Evolutionary conservation across 2,797 vertebrate species (phyloP).

Genomic region (Microchirus variegatus): DNA sequence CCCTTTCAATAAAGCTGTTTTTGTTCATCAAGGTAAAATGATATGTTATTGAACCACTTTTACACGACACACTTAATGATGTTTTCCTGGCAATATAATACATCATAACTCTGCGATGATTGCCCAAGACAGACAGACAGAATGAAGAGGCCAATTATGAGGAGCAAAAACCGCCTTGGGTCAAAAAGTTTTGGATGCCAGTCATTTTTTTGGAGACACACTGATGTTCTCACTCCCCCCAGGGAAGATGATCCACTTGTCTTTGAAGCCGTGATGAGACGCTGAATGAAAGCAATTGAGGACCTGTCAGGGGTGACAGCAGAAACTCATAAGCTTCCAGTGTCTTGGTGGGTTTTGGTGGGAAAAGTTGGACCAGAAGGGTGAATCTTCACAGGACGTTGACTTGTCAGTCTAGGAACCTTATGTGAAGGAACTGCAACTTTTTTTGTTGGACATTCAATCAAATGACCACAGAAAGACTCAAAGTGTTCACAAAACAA

Average conservation of each 20-base stretch:
- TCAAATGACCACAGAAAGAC: background rate
- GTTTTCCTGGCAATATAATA: constrained; percentile 71
- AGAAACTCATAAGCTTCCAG: constrained; percentile 66
- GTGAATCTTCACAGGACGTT: background rate
- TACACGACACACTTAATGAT: constrained; percentile 64
- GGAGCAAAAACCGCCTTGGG: constrained; percentile 69
- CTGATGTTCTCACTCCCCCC: constrained; percentile 58
- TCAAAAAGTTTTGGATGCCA: constrained; percentile 77
- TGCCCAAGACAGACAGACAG: constrained; percentile 68
- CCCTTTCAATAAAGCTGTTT: constrained; percentile 41
- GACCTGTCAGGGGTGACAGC: constrained; percentile 74
- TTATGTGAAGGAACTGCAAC: background rate
- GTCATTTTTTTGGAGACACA: constrained; percentile 71
- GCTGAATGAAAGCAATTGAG: constrained; percentile 78
- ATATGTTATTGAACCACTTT: constrained; percentile 74
- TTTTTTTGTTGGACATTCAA: background rate
- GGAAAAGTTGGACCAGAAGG: constrained; percentile 20
- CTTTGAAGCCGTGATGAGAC: constrained; percentile 80
- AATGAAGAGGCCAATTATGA: constrained; percentile 73
- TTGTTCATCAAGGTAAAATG: constrained; percentile 69
- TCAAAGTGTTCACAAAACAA: background rate
- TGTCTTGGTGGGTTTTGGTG: constrained; percentile 41
- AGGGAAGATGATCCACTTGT: constrained; percentile 67
- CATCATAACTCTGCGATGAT: constrained; percentile 68
- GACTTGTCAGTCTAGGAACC: background rate